Evolutionary conservation across 2,888 invertebrate species (phyloP), one percentile per base, ranked within the genome.

Genomic region (Melikaiella ostensackeni): DNA sequence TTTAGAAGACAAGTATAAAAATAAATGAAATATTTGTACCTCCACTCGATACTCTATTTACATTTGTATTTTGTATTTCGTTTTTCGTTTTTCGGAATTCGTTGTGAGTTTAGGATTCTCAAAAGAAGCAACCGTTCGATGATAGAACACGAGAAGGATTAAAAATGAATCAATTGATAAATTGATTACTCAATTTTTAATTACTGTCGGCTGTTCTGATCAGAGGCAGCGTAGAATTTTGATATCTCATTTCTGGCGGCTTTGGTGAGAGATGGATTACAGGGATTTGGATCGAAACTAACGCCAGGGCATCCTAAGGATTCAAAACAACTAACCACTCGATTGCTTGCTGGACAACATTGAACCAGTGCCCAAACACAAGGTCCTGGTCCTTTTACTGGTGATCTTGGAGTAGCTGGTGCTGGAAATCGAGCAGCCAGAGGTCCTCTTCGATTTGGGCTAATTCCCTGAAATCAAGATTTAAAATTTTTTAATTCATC

Each of bases 311-410:
- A 97, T 9, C 94, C 94, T 75, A 95, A 91, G 11, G 93, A 92
- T 89, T 96, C 96, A 80, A 97, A 97, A 88, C 97, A 97, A 19
- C 88, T 91, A 50, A 87, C 85, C 74, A 86, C 81, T 74, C 89
- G 87, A 42, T 77, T 75, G 42, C 79, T 84, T 0, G 91, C 90
- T 1, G 94, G 92, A 86, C 97, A 97, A 87, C 97, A 97, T 2
- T 95, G 94, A 8, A 96, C 92, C 74, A 96, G 95, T 0, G 96
- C 96, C 94, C 95, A 95, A 0, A 95, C 94, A 86, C 97, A 97
- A 1, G 93, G 93, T 11, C 94, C 92, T 1, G 95, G 92, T 33
- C 92, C 92, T 75, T 89, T 86, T 50, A 7, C 91, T 85, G 81
- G 91, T 87, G 77, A 91, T 77, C n/a, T 89, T 82, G 1, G 93